Base-by-base conservation (phyloP, 2,797 vertebrate species). In the Danio tinwini region DNA sequence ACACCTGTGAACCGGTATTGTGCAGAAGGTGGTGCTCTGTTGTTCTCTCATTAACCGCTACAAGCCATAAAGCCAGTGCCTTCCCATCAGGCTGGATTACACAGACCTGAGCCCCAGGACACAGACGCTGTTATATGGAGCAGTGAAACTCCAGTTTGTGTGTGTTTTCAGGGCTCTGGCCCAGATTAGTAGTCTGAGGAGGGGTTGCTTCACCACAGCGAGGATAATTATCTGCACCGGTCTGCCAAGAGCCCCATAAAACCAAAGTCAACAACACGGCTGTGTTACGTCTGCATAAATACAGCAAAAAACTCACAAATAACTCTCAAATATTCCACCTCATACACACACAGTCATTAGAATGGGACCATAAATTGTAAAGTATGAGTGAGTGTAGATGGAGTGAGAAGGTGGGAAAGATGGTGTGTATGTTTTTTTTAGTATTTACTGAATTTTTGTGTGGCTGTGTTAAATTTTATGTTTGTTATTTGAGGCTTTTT, bases 161-260 rank as follows among this genome's bases (percentile, higher is more conserved):
- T 16, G 55, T 75, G 53, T 64, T 63, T 79, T 85, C 85, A 84
- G 83, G 61, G 50, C 67, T 68, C 67, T 53, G 62, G 87, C 80
- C 81, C 83, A 88, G 82, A 85, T 83, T 88, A 88, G 90, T 87
- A 86, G 86, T 78, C 78, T 55, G 84, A 87, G 72, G 74, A 70
- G 79, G 78, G 52, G 78, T 52, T 84, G 88, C 86, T 85, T 91
- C 89, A 93, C 91, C 91, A 92, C 90, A 84, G 81, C 5, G 89
- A 87, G 91, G 90, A 86, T 91, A 93, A 94, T 94, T 94, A 89
- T 90, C 91, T 91, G 85, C 87, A 84, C 88, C 84, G 85, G 89
- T 77, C 86, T 93, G 93, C 93, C 91, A 93, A 93, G 91, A 93
- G 90, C 88, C 91, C 85, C 84, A 91, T 93, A 93, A 93, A 94